Percentiles rank a stretch among this genome's conserved stretches.
phyloP scores from a whole-genome alignment of 2,113 vertebrate species.

The Periophthalmus modestus region DNA sequence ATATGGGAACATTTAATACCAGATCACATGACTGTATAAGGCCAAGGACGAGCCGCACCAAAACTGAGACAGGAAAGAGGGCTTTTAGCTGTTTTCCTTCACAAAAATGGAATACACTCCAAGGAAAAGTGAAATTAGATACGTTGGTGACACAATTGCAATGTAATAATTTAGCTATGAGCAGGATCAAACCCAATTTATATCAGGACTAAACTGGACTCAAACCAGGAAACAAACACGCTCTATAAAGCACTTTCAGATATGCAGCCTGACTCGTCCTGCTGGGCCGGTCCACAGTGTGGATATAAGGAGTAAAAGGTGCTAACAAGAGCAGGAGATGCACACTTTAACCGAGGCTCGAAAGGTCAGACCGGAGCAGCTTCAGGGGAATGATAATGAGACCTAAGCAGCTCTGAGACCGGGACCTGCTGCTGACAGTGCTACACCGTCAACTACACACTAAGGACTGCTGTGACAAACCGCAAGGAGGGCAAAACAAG shows the following conservation, averaged over 20 bases:
- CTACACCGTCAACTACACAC: not conserved
- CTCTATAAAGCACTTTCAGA: not conserved
- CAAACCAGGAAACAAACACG: not conserved
- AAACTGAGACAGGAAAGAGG: too few species aligned
- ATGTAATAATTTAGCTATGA: too few species aligned
- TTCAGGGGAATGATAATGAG: conserved; percentile 27
- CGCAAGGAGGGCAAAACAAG: not conserved
- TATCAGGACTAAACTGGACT: too few species aligned
- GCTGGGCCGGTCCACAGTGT: conserved; percentile 26
- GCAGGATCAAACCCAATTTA: too few species aligned
- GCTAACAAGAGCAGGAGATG: conserved; percentile 58
- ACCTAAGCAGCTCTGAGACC: not conserved
- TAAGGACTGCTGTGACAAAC: not conserved
- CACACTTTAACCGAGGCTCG: conserved; percentile 21
- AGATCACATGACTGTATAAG: too few species aligned
- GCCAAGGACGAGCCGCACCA: too few species aligned
- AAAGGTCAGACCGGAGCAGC: conserved; percentile 57
- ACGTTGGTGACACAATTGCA: too few species aligned
- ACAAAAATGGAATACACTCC: too few species aligned
- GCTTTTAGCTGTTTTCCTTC: too few species aligned
- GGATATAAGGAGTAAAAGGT: conserved; percentile 40
- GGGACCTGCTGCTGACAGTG: not conserved
- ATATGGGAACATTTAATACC: too few species aligned
- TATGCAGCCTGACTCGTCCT: not conserved
- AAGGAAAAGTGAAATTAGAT: too few species aligned